Base-by-base conservation (phyloP, 2,888 invertebrate genomes). In the Drosophila cracens region DNA sequence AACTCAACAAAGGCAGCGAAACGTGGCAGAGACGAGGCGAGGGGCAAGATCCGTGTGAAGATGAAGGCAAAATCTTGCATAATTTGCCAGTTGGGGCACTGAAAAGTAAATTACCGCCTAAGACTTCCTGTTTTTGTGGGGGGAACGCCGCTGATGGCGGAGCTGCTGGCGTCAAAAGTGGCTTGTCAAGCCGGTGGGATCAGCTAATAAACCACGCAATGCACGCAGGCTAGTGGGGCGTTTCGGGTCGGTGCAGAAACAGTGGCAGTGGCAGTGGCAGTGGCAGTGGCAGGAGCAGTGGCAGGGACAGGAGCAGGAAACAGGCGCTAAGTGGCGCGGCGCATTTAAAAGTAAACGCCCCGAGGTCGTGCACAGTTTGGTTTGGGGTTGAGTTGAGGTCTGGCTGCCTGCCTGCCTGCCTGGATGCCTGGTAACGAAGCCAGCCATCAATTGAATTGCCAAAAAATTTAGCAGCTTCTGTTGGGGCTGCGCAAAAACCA, bases 101-200 rank as follows among this genome's bases (percentile, higher is more conserved):
- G 83, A 85, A 87, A 85, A 86, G 88, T 85, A 88, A 85, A 85
- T 85, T 85, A 85, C 83, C 85, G 83, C 75, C 82, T 78, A 85
- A 85, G 85, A 88, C 86, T 88, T 85, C 88, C 85, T 82, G 88
- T 77, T 82, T 64, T 56, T 51, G 63, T 51, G 63, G 54, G 65
- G 52, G 57, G 16, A 48, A 62, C 52, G 59, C 60, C 48, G 34
- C 18, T 4, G 54, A 48, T 52, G 68, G 67, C 72, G 67, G 72
- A 6, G 48, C 46, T 58, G 63, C 69, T 72, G 76, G 85, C 76
- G 83, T 84, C 84, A 84, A 84, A 87, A 84, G 84, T 84, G 82
- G 82, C 84, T 84, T 84, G 84, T 84, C 87, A 82, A 82, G 87
- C 70, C 85, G 79, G 73, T 84, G 74, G 84, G 87, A 87, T 87